Conservation (phyloP, 1,140 invertebrate genomes). For the Pachypeltis micranthus region DNA sequence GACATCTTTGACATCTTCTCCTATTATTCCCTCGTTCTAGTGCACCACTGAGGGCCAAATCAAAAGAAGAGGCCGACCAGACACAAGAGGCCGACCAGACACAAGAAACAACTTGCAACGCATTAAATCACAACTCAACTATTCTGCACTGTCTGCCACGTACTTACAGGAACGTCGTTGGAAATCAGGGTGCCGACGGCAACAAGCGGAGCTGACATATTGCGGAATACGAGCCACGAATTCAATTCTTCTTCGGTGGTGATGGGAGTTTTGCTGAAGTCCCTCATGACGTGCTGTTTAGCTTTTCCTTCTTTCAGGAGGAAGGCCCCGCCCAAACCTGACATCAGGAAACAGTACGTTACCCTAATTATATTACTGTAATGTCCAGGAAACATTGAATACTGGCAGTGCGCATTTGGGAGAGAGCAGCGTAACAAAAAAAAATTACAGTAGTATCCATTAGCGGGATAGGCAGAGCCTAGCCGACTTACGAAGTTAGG, state of each 20-base stretch:
- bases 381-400: too few species aligned
- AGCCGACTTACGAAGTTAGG: too few species aligned
- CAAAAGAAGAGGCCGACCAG: neutral
- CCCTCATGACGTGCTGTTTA: conserved; percentile 87
- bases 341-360: conserved; percentile 23
- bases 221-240: conserved; percentile 82
- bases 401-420: too few species aligned
- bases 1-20: too few species aligned
- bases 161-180: conserved; percentile 58
- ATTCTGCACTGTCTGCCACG: neutral
- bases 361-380: too few species aligned
- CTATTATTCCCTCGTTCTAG: too few species aligned
- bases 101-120: neutral
- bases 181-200: conserved; percentile 81
- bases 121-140: neutral
- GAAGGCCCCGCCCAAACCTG: conserved; percentile 81
- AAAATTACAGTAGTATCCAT: too few species aligned
- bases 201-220: conserved; percentile 75
- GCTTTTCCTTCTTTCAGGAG: conserved; percentile 66
- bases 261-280: conserved; percentile 68
- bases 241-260: conserved; percentile 59
- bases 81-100: neutral
- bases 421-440: too few species aligned
- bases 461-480: too few species aligned
- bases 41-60: too few species aligned